These are phyloP conservation scores for Brenthis hecate DNA, from an alignment of 2,888 invertebrate species.

Conservation along the genomic window DNA sequence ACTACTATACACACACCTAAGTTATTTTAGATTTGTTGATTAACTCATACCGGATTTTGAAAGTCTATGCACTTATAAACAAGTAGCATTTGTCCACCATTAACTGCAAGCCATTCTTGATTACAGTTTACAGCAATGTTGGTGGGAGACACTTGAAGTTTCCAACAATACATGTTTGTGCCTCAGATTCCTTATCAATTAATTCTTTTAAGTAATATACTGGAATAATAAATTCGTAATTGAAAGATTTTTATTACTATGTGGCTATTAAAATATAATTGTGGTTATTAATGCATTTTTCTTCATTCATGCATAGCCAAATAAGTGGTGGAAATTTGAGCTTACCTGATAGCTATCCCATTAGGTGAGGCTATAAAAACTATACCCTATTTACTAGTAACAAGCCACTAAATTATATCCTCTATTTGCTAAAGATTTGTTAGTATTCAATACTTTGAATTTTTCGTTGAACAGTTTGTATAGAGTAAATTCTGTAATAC, in stretches of 20 bases:
- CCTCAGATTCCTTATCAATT: constrained; percentile 73
- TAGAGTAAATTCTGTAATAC: constrained; percentile 85
- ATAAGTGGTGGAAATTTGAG: background rate
- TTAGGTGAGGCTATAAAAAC: constrained; percentile 86
- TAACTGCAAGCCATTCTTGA: constrained; percentile 87
- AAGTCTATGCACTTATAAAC: constrained; percentile 89
- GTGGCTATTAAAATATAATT: too few relatives aligned
- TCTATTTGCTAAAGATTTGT: constrained; percentile 64
- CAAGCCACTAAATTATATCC: constrained; percentile 85
- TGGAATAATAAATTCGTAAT: constrained; percentile 51
- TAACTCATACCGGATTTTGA: constrained; percentile 79
- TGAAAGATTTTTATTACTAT: background rate
- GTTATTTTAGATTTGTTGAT: background rate
- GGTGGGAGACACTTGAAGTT: constrained; percentile 82
- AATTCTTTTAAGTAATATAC: constrained; percentile 76
- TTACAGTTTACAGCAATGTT: constrained; percentile 90
- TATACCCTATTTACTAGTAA: constrained; percentile 89
- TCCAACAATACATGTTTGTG: constrained; percentile 76
- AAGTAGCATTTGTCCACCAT: constrained; percentile 80
- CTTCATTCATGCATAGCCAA: background rate
- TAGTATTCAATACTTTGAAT: constrained; percentile 84
- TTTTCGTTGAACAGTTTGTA: constrained; percentile 87
- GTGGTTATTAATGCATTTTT: too few relatives aligned
- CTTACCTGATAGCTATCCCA: constrained; percentile 81
- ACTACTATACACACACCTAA: background rate